phyloP scores from a whole-genome alignment of 2,888 invertebrate genomes.

The Sympetrum striolatum region DNA sequence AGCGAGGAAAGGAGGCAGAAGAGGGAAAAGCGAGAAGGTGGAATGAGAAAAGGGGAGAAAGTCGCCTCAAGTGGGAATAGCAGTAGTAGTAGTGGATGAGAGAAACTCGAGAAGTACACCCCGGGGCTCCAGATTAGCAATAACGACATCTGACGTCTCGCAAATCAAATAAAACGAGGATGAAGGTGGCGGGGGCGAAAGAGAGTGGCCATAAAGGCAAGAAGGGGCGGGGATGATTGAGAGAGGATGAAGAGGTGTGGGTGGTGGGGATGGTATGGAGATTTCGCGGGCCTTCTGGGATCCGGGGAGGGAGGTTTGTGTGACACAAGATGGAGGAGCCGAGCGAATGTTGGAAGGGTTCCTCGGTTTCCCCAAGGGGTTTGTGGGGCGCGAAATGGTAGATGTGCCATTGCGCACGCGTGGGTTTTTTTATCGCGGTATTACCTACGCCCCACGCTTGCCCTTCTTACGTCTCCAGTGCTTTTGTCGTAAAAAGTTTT shows the following conservation, averaged over 20 bases:
- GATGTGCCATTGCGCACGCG: too few species aligned
- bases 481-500: too few species aligned
- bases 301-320: background rate
- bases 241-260: background rate
- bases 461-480: too few species aligned
- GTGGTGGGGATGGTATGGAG: background rate
- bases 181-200: background rate
- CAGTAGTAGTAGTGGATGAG: background rate
- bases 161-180: constrained; percentile 41
- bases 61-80: background rate
- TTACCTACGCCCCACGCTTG: too few species aligned
- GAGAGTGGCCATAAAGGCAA: background rate
- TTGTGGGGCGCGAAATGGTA: too few species aligned
- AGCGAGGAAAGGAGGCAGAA: background rate
- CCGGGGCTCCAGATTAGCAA: constrained; percentile 39
- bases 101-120: constrained; percentile 31
- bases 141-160: constrained; percentile 42
- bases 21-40: background rate
- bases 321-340: background rate
- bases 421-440: too few species aligned
- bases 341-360: background rate
- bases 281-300: background rate
- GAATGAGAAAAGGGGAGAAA: background rate
- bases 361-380: too few species aligned
- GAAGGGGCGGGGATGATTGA: background rate